Evolutionary conservation across 2,888 invertebrate species (phyloP), one percentile per base, ranked within the genome.

Genomic region (Agrotis puta): DNA sequence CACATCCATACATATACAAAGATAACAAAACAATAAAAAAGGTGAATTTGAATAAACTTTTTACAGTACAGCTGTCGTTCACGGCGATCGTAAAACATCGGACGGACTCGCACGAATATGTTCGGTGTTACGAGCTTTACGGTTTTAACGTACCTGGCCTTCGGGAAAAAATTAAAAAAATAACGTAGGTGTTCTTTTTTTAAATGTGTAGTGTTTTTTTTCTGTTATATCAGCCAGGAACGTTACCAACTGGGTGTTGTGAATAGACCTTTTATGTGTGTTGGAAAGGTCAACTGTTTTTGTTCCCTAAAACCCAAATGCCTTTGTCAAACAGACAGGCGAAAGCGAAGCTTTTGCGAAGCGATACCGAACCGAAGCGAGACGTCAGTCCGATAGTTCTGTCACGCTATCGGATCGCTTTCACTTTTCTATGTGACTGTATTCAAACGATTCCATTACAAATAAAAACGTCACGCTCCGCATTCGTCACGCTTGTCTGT

Each of bases 1-100:
- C 58, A 58, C 48, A 51, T 24, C 73, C 56, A 74, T 62, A 64
- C 57, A 39, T 48, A 58, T 4, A 61, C 74, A 64, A 64, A 70
- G 64, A 70, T 82, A 77, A 74, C 75, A 59, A 56, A 63, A 72
- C 79, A 80, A 79, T 79, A 85, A 85, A 85, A 83, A 79, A 72
- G 59, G 68, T 74, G 62, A 66, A 85, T 83, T 85, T 85, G 86
- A 85, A 84, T 86, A 85, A 85, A 85, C 72, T 85, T 85, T 85
- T 85, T 85, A 83, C 82, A 71, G 71, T 80, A 70, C 85, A 85
- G 83, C 85, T 85, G 85, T 70, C 80, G 79, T 83, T 85, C 85
- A 86, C 73, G 74, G 59, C 67, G 57, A 48, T 84, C 85, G 83
- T 85, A 85, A 85, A 85, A 77, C 68, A 84, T 63, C 59, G 74